phyloP scores from a whole-genome alignment of 2,888 invertebrate species.

The Alviniconcha strummeri region DNA sequence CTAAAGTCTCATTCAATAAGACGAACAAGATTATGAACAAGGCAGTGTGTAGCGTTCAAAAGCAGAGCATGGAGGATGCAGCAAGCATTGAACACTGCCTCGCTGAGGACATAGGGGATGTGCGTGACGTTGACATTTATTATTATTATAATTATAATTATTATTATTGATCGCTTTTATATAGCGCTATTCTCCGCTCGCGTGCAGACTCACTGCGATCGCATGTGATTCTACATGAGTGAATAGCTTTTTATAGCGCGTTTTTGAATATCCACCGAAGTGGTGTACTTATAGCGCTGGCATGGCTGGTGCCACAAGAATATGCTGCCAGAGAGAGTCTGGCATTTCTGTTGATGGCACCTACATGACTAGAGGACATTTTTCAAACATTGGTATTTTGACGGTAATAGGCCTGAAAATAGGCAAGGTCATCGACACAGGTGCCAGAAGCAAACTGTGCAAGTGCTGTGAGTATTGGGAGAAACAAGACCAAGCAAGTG shows the following conservation, averaged over 20 bases:
- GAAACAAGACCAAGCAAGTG: not conserved
- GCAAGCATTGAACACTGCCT: not conserved
- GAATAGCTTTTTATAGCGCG: too few relatives aligned
- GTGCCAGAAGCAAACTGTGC: constrained; percentile 2
- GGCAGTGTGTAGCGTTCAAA: not conserved
- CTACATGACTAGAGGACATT: constrained; percentile 14
- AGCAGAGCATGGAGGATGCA: not conserved
- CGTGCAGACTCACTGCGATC: too few relatives aligned
- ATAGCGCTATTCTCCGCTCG: too few relatives aligned
- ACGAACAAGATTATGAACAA: not conserved
- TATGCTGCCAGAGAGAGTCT: too few relatives aligned
- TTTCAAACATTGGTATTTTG: not conserved
- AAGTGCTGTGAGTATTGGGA: constrained; percentile 22
- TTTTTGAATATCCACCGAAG: too few relatives aligned
- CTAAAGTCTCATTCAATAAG: not conserved
- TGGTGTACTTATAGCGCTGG: too few relatives aligned
- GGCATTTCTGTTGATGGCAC: constrained; percentile 10
- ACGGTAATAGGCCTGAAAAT: not conserved
- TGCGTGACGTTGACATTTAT: constrained; percentile 3
- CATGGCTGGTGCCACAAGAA: too few relatives aligned
- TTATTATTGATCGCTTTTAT: too few relatives aligned
- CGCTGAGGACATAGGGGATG: not conserved
- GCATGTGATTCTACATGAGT: too few relatives aligned
- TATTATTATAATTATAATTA: too few relatives aligned
- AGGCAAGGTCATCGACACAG: constrained; percentile 8